Percentiles rank a stretch among this genome's conserved stretches.
Evolutionary conservation across 2,888 invertebrate genomes (phyloP).

Genomic region (Anthrax anthrax): DNA sequence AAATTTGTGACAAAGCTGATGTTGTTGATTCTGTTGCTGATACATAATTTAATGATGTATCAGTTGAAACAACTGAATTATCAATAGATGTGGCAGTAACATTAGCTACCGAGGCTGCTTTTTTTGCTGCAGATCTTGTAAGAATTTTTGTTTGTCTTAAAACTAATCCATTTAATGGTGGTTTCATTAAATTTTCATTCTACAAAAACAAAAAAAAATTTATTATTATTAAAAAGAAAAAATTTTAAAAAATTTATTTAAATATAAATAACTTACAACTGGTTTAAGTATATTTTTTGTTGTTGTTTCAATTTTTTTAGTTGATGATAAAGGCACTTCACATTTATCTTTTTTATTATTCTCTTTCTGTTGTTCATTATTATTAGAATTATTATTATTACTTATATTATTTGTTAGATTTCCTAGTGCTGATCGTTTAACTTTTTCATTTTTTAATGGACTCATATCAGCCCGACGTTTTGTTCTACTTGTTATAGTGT

Average conservation of each 20-base stretch:
- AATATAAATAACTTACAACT: neutral
- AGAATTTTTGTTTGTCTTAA: constrained; percentile 21
- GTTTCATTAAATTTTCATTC: constrained; percentile 25
- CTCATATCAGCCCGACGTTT: constrained; percentile 74
- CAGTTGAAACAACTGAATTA: no score
- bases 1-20: neutral
- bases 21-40: neutral
- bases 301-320: neutral
- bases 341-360: constrained; percentile 13
- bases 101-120: constrained; percentile 32
- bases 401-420: constrained; percentile 58
- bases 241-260: neutral
- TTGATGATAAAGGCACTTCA: neutral
- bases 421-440: constrained; percentile 72
- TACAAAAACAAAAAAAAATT: constrained; percentile 15
- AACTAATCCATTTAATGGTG: constrained; percentile 11
- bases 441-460: constrained; percentile 56
- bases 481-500: constrained; percentile 26
- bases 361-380: constrained; percentile 28
- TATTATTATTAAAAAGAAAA: neutral
- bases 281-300: neutral
- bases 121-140: constrained; percentile 25
- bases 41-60: no score
- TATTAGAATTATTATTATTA: constrained; percentile 38
- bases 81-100: constrained; percentile 9